A percentile compares a stretch with the other conserved stretches of the same genome.
Evolutionary conservation across 2,888 invertebrate genomes (phyloP).

Genomic region (Ectropis crepuscularia): DNA sequence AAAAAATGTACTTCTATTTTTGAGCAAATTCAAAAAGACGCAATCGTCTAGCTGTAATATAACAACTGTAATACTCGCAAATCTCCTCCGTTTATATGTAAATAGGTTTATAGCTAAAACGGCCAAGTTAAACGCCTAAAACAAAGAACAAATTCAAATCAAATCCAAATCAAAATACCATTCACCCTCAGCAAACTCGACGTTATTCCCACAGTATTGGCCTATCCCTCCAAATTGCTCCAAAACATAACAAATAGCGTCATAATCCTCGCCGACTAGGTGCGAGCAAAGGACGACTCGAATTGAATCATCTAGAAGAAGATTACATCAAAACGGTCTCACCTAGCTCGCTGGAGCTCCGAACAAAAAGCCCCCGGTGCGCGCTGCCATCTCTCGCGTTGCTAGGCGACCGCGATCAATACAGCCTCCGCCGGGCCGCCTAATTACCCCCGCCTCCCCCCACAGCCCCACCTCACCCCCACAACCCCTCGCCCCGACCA

Average conservation of each 20-base stretch:
- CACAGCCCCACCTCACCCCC: slow-evolving; percentile 42
- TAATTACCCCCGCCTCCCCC: slow-evolving; percentile 71
- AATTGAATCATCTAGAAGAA: slow-evolving; percentile 75
- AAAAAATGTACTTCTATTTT: too few species aligned
- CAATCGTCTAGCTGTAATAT: too few species aligned
- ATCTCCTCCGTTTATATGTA: neutral
- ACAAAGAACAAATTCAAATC: neutral
- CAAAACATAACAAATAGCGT: slow-evolving; percentile 31
- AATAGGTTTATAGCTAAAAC: neutral
- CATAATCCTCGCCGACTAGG: slow-evolving; percentile 49
- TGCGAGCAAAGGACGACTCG: slow-evolving; percentile 60
- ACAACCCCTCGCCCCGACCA: slow-evolving; percentile 52
- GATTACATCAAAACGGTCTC: slow-evolving; percentile 80
- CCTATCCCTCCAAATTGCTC: slow-evolving; percentile 17
- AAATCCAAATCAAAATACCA: slow-evolving; percentile 1
- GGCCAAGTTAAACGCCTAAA: neutral
- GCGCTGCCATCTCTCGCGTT: slow-evolving; percentile 81
- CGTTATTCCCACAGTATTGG: slow-evolving; percentile 15
- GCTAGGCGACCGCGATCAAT: slow-evolving; percentile 83
- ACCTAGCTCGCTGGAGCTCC: slow-evolving; percentile 65
- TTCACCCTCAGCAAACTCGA: slow-evolving; percentile 5
- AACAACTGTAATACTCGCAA: neutral
- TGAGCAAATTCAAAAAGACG: too few species aligned
- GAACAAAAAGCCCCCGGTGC: slow-evolving; percentile 75
- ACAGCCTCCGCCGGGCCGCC: slow-evolving; percentile 84